Evolutionary conservation across 2,113 vertebrate species (phyloP), one percentile per base, ranked within the genome.

Genomic region (Scatophagus argus): DNA sequence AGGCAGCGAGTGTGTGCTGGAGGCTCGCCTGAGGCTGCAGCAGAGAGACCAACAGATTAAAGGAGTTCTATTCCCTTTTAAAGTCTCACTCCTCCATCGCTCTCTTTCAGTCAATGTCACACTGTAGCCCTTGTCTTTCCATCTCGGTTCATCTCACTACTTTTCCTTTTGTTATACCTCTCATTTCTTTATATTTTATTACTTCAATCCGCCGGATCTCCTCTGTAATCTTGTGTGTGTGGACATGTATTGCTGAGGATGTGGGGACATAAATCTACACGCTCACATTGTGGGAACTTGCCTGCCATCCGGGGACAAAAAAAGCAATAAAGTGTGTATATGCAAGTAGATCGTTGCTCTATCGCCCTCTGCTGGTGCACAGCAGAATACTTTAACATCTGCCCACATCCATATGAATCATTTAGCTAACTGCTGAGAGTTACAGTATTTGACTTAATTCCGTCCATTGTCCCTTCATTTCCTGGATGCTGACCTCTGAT

Each of bases 21-120:
- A 84, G 89, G 87, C 87, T 87, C 2, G 89, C 87, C 87, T 11
- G 21, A 80, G 89, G 87, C 87, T 54, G 77, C 77, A 84, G 82
- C 38, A 68, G 82, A 82, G 86, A 79, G 80, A 69, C 67, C 38
- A 3, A 11, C 19, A 87, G 83, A 89, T 87, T 83, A 88, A 88
- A 88, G 80, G 73, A 76, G n/a, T 31, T 62, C 44, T 79, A 90
- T 85, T 90, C 89, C 58, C 87, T 90, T 87, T 88, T 74, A 85
- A 87, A 77, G 49, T 62, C 82, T 74, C 86, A 69, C 77, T 76
- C 66, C 54, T 55, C 43, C 19, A 8, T 38, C 52, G 11, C 39
- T 38, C 27, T 27, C 71, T 81, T 36, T 43, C 43, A 32, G 3
- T 77, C 74, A 81, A 63, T 77, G 77, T 77, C 74, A 63, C 58